A percentile compares a stretch with the other conserved stretches of the same genome.
phyloP scores from a whole-genome alignment of 2,888 invertebrate genomes.

The Drosophila atripex region DNA sequence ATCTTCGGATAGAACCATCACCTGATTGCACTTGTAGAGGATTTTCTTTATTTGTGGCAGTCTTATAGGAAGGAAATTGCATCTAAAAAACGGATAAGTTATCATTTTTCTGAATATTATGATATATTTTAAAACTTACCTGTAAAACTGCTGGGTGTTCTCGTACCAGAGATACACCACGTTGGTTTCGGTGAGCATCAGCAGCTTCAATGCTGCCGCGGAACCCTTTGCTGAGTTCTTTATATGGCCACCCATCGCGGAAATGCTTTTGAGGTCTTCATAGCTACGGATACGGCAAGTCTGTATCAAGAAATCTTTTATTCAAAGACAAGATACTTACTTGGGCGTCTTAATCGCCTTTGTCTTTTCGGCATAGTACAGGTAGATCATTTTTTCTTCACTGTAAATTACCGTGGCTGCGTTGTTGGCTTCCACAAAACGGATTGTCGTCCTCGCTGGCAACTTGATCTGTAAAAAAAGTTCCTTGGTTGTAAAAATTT shows the following conservation, averaged over 20 bases:
- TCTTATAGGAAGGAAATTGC: conserved; percentile 76
- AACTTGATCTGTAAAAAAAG: conserved; percentile 67
- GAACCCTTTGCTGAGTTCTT: conserved; percentile 73
- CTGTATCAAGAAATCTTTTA: neutral
- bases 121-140: conserved; percentile 51
- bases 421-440: conserved; percentile 83
- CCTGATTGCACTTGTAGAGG: conserved; percentile 78
- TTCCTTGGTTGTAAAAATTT: neutral
- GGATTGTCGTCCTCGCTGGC: conserved; percentile 65
- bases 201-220: conserved; percentile 76
- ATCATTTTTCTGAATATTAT: neutral
- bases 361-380: conserved; percentile 79
- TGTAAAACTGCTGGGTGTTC: conserved; percentile 81
- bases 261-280: conserved; percentile 79
- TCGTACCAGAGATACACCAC: conserved; percentile 83
- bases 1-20: conserved; percentile 78
- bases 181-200: conserved; percentile 81
- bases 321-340: conserved; percentile 55
- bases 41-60: conserved; percentile 80
- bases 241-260: conserved; percentile 76
- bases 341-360: conserved; percentile 79
- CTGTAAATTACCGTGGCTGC: conserved; percentile 80
- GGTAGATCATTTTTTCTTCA: conserved; percentile 69
- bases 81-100: conserved; percentile 60
- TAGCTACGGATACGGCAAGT: conserved; percentile 56